Evolutionary conservation across 2,888 invertebrate species (phyloP).

Genomic region (Drosophila borborema): DNA sequence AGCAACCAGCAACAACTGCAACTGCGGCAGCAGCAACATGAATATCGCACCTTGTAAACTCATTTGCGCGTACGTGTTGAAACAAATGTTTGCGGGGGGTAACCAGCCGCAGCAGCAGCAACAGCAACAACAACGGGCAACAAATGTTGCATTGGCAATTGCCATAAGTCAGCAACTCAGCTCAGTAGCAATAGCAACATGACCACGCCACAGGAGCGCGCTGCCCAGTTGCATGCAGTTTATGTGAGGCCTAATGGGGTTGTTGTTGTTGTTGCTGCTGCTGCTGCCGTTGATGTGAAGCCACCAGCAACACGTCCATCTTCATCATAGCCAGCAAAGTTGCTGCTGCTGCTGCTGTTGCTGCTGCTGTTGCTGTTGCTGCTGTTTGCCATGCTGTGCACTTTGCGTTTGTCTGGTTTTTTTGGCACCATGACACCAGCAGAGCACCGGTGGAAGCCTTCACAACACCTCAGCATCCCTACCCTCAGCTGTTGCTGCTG

Average conservation of each 20-base stretch:
- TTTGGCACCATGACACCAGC: slow-evolving; percentile 77
- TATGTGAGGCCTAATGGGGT: slow-evolving; percentile 77
- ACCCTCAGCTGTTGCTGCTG: slow-evolving; percentile 18
- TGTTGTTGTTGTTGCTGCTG: slow-evolving; percentile 64
- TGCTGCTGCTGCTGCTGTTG: slow-evolving; percentile 57
- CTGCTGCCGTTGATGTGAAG: slow-evolving; percentile 68
- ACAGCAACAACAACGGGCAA: slow-evolving; percentile 58
- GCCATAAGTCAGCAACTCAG: slow-evolving; percentile 76
- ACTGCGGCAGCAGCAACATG: slow-evolving; percentile 66
- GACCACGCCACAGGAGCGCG: slow-evolving; percentile 78
- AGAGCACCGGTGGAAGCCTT: slow-evolving; percentile 63
- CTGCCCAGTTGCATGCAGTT: slow-evolving; percentile 70
- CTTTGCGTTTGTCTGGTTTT: slow-evolving; percentile 75
- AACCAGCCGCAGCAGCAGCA: slow-evolving; percentile 43
- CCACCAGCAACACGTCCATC: slow-evolving; percentile 83
- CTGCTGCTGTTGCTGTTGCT: slow-evolving; percentile 66
- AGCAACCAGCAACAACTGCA: slow-evolving; percentile 20
- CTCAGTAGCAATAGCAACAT: slow-evolving; percentile 76
- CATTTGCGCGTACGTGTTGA: slow-evolving; percentile 85
- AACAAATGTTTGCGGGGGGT: slow-evolving; percentile 84
- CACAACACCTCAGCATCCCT: slow-evolving; percentile 22
- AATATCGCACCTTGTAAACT: slow-evolving; percentile 85
- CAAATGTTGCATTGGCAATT: slow-evolving; percentile 81
- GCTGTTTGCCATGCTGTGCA: slow-evolving; percentile 70
- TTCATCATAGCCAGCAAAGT: slow-evolving; percentile 72